Percentiles rank a stretch among this genome's conserved stretches.
Evolutionary conservation across 2,113 vertebrate genomes (phyloP).

Genomic region (Aegithalos caudatus): DNA sequence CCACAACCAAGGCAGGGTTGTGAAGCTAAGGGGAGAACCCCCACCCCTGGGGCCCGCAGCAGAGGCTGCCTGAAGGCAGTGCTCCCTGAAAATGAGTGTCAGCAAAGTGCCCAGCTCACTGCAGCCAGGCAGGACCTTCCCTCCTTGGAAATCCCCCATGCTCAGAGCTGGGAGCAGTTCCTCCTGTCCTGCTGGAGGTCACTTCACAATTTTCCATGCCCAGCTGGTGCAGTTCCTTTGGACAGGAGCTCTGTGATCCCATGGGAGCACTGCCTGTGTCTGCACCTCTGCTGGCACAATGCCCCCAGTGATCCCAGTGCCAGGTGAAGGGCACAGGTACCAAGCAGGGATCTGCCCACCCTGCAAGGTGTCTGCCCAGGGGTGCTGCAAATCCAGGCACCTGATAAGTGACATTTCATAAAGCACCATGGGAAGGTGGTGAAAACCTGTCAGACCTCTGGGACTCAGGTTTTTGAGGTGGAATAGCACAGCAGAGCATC

Average conservation of each 20-base stretch:
- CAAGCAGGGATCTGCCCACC: background rate
- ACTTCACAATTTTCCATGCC: background rate
- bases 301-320: background rate
- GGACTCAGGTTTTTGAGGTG: background rate
- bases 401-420: background rate
- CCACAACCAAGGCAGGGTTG: accelerated
- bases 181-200: background rate
- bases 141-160: background rate
- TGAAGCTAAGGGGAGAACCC: background rate
- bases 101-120: background rate
- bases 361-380: background rate
- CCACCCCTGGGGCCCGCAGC: background rate
- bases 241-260: background rate
- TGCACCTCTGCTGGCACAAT: accelerated
- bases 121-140: accelerated
- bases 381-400: background rate
- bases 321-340: background rate
- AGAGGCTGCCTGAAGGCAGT: background rate
- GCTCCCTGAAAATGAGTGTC: background rate
- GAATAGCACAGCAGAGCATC: background rate
- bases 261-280: background rate
- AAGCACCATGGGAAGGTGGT: background rate
- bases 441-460: background rate
- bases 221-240: background rate
- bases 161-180: background rate